Evolutionary conservation across 2,797 vertebrate genomes (phyloP).

Genomic region (Arrhamphus sclerolepis): DNA sequence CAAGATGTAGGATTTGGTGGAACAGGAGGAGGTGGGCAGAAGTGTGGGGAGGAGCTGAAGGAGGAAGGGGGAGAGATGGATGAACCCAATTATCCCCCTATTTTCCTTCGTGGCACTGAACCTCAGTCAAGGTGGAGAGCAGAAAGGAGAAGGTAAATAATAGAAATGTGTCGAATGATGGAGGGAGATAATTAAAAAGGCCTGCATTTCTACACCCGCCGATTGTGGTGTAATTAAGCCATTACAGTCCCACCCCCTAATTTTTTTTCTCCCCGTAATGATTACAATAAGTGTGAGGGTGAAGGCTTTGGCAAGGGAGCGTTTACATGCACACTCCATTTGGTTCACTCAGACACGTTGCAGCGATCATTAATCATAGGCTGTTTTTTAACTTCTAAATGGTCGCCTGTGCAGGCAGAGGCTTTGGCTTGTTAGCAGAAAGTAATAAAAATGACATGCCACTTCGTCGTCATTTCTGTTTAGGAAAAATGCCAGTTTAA

Average conservation of each 20-base stretch:
- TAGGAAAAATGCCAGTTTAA: constrained; percentile 23
- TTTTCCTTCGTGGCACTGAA: constrained; percentile 66
- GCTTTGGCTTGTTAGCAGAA: constrained; percentile 60
- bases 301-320: constrained; percentile 69
- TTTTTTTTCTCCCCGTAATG: constrained; percentile 68
- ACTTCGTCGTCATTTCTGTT: constrained; percentile 42
- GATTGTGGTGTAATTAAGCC: constrained; percentile 77
- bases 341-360: constrained; percentile 77
- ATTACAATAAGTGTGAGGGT: constrained; percentile 80
- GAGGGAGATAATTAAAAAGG: constrained; percentile 78
- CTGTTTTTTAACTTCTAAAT: constrained; percentile 64
- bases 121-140: constrained; percentile 56
- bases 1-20: constrained; percentile 17
- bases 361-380: constrained; percentile 76
- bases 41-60: constrained; percentile 7
- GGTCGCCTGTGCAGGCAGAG: constrained; percentile 19
- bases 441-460: constrained; percentile 58
- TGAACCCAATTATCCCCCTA: constrained; percentile 79
- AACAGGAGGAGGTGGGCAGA: constrained; percentile 2
- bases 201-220: constrained; percentile 67
- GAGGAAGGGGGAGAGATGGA: constrained; percentile 68
- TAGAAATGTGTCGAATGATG: constrained; percentile 81
- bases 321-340: constrained; percentile 77
- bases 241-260: constrained; percentile 64
- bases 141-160: constrained; percentile 71